Conservation (phyloP, 2,888 invertebrate genomes). For the Lasioglossum pauxillum region DNA sequence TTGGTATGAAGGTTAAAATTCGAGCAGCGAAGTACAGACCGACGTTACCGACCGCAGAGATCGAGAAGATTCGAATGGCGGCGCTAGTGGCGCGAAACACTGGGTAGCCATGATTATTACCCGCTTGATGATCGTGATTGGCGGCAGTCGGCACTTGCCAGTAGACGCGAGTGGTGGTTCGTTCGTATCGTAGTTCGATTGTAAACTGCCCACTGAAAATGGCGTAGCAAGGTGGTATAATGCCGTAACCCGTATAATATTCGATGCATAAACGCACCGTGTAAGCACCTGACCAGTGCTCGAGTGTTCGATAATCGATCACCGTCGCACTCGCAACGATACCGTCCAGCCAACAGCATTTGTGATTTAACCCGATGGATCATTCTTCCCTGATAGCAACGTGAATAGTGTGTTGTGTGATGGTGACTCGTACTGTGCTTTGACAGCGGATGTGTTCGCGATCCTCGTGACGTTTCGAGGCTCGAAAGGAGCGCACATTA, state of each 20-base stretch:
- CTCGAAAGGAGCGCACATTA: conserved; percentile 27
- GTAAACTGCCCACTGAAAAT: conserved; percentile 74
- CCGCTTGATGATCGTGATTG: conserved; percentile 50
- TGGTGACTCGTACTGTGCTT: conserved; percentile 65
- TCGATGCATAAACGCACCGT: conserved; percentile 3
- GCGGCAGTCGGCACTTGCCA: conserved; percentile 77
- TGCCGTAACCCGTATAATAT: conserved; percentile 35
- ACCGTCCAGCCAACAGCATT: conserved; percentile 50
- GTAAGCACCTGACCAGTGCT: conserved; percentile 25
- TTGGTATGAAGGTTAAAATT: too few species aligned
- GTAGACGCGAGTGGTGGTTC: conserved; percentile 69
- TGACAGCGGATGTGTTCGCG: conserved; percentile 61
- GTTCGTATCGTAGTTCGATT: conserved; percentile 49
- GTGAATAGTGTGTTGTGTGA: conserved; percentile 62
- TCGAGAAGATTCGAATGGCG: conserved; percentile 9
- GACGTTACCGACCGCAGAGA: conserved; percentile 10
- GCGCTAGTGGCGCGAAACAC: conserved; percentile 23
- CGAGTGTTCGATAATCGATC: conserved; percentile 10
- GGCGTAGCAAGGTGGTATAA: conserved; percentile 73
- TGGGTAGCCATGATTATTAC: conserved; percentile 41
- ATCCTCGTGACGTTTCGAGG: conserved; percentile 39
- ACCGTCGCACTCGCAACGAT: conserved; percentile 33
- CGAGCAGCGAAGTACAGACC: background rate
- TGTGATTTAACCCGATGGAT: conserved; percentile 39
- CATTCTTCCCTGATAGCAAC: conserved; percentile 27